Evolutionary conservation across 2,888 invertebrate species (phyloP), one percentile per base, ranked within the genome.

Genomic region (Penaeus monodon): DNA sequence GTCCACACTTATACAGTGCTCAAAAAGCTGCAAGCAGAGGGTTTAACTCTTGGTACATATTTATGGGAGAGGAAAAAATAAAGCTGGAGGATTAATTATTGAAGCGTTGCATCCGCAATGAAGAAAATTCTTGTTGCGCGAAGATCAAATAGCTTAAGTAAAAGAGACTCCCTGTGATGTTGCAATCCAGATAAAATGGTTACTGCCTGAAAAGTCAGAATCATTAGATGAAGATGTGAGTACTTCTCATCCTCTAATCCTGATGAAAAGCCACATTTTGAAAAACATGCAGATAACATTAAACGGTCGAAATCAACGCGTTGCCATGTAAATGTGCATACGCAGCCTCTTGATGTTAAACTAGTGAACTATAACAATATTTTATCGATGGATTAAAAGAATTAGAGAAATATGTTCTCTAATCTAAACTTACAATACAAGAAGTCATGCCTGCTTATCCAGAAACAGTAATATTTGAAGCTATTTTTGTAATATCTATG

Each of bases 11-110:
- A 20, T 29, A 22, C 33, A 49, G 64, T 74, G 29, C 68, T 64
- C 57, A 83, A 74, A n/a, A 83, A 64, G 74, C 29, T 83, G 57
- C 83, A 83, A 74, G 10, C 83, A 27, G 74, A 83, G 74, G 83
- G 74, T 74, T 74, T 83, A 83, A 83, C 83, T 49, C 74, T 49
- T 73, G 83, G 17, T 73, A 2, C 29, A 73, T 74, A 63, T 8
- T 33, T 83, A 27, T 73, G 38, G 73, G 82, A 83, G 76, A 74
- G 63, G 3, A 83, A 29, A 33, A 57, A 2, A 38, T 12, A 57
- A 83, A 57, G 49, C 27, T 74, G 8, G 10, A 70, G 63, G 74
- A 74, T 73, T 73, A 64, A 57, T 49, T 49, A 74, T 12, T 83
- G 83, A 74, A 8, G 74, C 63, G 76, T 76, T 83, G 33, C 63